A percentile compares a stretch with the other conserved stretches of the same genome.
These are phyloP conservation scores for Galbula dea DNA, from an alignment of 2,113 vertebrate species.

Conservation along the genomic window DNA sequence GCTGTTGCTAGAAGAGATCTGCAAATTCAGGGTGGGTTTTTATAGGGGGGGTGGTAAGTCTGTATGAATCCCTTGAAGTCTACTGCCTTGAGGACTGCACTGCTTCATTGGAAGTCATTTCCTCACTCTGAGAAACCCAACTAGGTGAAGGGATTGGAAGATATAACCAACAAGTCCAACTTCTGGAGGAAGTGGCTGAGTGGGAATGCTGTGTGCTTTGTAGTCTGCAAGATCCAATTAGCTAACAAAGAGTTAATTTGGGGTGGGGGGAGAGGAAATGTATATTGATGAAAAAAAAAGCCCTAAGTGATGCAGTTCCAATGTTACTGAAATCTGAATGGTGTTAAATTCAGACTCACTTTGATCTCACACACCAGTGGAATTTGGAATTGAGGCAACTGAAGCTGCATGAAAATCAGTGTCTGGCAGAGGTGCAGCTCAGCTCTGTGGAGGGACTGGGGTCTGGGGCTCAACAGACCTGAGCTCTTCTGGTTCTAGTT, in stretches of 20 bases:
- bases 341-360: background rate
- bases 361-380: background rate
- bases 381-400: background rate
- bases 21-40: too few species aligned
- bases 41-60: too few species aligned
- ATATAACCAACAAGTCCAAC: background rate
- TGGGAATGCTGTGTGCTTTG: background rate
- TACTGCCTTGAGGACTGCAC: background rate
- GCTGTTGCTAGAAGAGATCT: too few species aligned
- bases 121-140: background rate
- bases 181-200: background rate
- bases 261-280: background rate
- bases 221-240: background rate
- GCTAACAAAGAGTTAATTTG: background rate
- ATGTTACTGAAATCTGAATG: background rate
- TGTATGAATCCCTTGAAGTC: background rate
- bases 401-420: background rate
- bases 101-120: background rate
- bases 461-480: background rate
- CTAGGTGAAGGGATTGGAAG: background rate
- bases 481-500: background rate
- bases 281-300: background rate
- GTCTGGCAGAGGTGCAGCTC: fast-evolving
- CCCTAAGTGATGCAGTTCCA: background rate
- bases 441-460: background rate